Base-by-base conservation (phyloP, 2,888 invertebrate genomes). In the Marasmarcha lunaedactyla region DNA sequence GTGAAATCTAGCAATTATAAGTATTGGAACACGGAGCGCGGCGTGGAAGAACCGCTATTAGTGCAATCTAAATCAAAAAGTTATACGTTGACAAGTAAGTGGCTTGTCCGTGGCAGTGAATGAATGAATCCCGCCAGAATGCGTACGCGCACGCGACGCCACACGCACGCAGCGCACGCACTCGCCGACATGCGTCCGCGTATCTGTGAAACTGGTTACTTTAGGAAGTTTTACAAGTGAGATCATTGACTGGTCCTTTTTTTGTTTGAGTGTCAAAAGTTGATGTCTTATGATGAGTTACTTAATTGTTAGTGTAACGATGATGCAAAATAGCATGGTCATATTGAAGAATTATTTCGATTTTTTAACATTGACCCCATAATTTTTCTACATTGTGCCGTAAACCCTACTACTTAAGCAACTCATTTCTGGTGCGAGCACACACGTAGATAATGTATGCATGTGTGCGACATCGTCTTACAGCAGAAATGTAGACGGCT, bases 41-140 rank as follows among this genome's bases (percentile, higher is more conserved):
- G 4, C 4, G 4, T 20, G 3, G 3, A 20, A 20, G 20, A 7
- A 30, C 30, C 30, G 30, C 30, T 7, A 10, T 30, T n/a, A 30
- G 6, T 30, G 4, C 10, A 30, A 11, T 30, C 30, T 30, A n/a
- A 30, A 30, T 30, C 54, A 59, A 60, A 63, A 61, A 54, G 49
- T 47, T 56, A 53, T 50, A n/a, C n/a, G n/a, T n/a, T 58, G 53
- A 57, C 57, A 62, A 63, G 69, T 60, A 65, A 57, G 57, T 57
- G 55, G 46, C 49, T 57, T 44, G 45, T 54, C 10, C 12, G 36
- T 50, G 50, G 54, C 51, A 57, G 63, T 48, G 63, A 72, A 71
- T 76, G 76, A 76, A 76, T 77, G 73, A 66, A 61, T 70, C 74
- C 71, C 71, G 55, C 27, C 54, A 76, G 77, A 77, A 77, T 77